Evolutionary conservation across 2,113 vertebrate genomes (phyloP), one percentile per base, ranked within the genome.

Genomic region (Eulemur rufifrons): DNA sequence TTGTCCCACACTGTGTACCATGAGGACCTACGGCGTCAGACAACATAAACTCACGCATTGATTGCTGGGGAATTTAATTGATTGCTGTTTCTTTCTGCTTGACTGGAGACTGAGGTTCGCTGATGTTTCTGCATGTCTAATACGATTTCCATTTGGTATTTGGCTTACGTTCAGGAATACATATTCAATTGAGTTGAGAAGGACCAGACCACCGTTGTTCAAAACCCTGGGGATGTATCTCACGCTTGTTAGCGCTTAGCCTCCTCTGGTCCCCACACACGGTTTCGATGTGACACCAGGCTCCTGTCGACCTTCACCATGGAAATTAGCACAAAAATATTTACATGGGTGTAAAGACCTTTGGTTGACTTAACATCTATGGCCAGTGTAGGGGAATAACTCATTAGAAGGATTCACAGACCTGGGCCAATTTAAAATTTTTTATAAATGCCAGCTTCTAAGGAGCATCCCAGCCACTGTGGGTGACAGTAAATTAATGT

Each of bases 41-140:
- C 66, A 18, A 37, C 47, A n/a, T 6, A 37, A 29, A 50, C 68
- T 9, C 7, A 3, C 1, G 10, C 34, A 25, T 6, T 17, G 69
- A 32, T 63, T 59, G 39, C 64, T 2, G 21, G 39, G 56, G 86
- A 76, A 42, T 76, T 39, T 76, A 39, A 82, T 73, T 74, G 91
- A 64, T 32, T 3, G 66, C 66, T 78, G 13, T 89, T 81, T 80
- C 88, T 68, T 74, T 95, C 86, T 84, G 87, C 82, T 84, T 93
- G 86, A 32, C 25, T 29, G 6, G 83, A 86, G 69, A 69, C 50
- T 2, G 17, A 81, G 32, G 25, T 47, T 64, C 74, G 82, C 29
- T 9, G 73, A 5, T 78, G 42, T 89, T 54, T 45, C 92, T 84
- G 86, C 34, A 3, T 63, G 52, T 64, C 91, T 89, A 52, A 56